Base-by-base conservation (phyloP, 2,888 invertebrate genomes). In the Phengaris alcon region DNA sequence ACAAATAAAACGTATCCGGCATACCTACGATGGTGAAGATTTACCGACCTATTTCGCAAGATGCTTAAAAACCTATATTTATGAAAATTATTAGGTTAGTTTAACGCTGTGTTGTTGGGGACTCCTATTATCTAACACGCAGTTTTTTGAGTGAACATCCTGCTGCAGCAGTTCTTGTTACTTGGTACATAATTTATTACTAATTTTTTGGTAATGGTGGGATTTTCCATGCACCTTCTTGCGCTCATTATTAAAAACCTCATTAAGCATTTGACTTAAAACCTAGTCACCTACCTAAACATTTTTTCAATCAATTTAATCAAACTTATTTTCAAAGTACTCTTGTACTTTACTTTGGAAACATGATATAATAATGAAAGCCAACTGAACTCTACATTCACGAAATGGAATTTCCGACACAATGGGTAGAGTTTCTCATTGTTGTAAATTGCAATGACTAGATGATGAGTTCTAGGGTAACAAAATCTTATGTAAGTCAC, bases 401-500 rank as follows among this genome's bases (percentile, higher is more conserved):
- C 12, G 35, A 64, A 64, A 64, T 44, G 64, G 64, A 35, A 64
- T 35, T 64, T 64, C 59, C 35, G 35, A 64, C 59, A 64, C 64
- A 64, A 64, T 64, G 64, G 35, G 35, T 44, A 64, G 13, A 64
- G 6, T 64, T 64, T 44, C 35, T 44, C 64, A 35, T 64, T 64
- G 64, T 64, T 64, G 64, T 64, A 64, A 64, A 64, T 64, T 64
- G 64, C 35, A 64, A 64, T 64, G 64, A 64, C 64, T 44, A 64
- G 6, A 64, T 35, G 12, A 64, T 64, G 64, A 64, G 64, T 44
- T 64, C 64, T 64, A 35, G 35, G 64, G 35, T 64, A 35, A 64
- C 64, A 64, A 64, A 35, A 35, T 64, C 35, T 64, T 64, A 64
- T 44, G 44, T 22, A 59, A 59, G 59, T 64, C 52, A 52, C 52